Evolutionary conservation across 2,797 vertebrate genomes (phyloP).

Genomic region (Sciaenops ocellatus): DNA sequence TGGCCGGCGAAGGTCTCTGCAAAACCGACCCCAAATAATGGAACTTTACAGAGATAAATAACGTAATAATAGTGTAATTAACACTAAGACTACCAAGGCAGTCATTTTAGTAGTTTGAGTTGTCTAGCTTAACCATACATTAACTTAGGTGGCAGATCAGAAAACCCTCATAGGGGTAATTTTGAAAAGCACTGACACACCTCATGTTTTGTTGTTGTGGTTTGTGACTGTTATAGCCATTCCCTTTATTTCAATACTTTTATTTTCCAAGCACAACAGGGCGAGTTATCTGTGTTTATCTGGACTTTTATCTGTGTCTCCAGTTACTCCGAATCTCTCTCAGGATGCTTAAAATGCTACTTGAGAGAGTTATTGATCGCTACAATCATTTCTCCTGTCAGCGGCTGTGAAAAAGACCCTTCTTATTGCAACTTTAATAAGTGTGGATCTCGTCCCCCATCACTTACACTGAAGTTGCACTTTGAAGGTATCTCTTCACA

Average conservation of each 20-base stretch:
- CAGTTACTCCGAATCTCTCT: neutral
- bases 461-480: neutral
- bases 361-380: neutral
- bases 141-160: no score
- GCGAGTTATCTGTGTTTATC: no score
- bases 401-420: neutral
- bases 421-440: neutral
- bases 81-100: no score
- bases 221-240: neutral
- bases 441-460: neutral
- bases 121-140: no score
- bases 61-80: no score
- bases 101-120: no score
- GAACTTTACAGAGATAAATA: no score
- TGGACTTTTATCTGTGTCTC: neutral
- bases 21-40: no score
- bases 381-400: neutral
- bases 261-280: neutral
- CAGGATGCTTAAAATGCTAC: neutral
- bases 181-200: neutral
- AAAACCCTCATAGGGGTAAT: neutral
- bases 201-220: neutral
- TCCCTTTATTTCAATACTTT: neutral
- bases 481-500: neutral
- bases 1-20: no score